Evolutionary conservation across 2,113 vertebrate genomes (phyloP).

Genomic region (Forbesichthys papilliferus): DNA sequence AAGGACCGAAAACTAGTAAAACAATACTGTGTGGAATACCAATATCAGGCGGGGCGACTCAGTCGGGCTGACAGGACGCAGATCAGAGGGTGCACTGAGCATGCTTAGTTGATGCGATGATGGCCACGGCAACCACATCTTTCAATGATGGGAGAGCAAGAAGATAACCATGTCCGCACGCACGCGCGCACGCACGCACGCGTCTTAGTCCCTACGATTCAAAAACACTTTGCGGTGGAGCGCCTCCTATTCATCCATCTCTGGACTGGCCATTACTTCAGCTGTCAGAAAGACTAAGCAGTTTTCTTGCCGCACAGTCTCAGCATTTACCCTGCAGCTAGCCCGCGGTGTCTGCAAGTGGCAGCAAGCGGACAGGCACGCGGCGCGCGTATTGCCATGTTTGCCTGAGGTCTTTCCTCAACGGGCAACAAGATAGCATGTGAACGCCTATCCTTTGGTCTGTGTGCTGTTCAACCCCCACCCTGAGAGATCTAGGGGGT

Average conservation of each 20-base stretch:
- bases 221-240: conserved; percentile 24
- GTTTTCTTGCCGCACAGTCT: conserved; percentile 32
- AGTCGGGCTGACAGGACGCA: conserved; percentile 41
- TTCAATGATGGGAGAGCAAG: conserved; percentile 37
- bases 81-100: conserved; percentile 48
- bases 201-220: background rate
- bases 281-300: conserved; percentile 44
- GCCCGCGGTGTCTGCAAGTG: conserved; percentile 6
- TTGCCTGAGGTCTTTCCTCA: background rate
- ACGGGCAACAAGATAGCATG: conserved; percentile 11
- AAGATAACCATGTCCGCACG: conserved; percentile 18
- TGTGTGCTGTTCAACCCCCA: too few relatives aligned
- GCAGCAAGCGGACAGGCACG: conserved; percentile 4
- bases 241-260: conserved; percentile 54
- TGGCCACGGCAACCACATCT: conserved; percentile 70
- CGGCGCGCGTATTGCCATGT: conserved; percentile 21
- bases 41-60: conserved; percentile 44
- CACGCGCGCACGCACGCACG: conserved; percentile 11
- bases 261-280: conserved; percentile 53
- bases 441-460: background rate
- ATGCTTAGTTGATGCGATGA: conserved; percentile 52
- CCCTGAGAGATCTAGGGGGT: too few relatives aligned
- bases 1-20: conserved; percentile 45
- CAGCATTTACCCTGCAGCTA: conserved; percentile 25
- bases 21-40: conserved; percentile 43